These are phyloP conservation scores for Pseudomyrmex gracilis DNA, from an alignment of 1,140 invertebrate genomes.

Conservation along the genomic window DNA sequence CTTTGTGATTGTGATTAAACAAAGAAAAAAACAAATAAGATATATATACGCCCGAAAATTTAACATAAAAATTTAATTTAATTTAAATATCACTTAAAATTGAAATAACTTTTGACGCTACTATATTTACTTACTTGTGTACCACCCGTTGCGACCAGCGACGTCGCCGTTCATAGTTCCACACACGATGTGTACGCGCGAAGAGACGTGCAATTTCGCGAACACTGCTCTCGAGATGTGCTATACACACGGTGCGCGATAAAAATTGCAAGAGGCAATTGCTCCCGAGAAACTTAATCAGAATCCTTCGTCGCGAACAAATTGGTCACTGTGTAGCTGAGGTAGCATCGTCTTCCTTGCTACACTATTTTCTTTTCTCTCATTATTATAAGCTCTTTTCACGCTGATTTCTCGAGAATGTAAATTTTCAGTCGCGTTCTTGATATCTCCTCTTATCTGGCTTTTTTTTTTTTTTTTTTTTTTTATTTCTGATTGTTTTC, in stretches of 20 bases:
- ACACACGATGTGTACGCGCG: constrained; percentile 53
- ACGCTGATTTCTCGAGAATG: constrained; percentile 12
- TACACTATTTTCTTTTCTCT: constrained; percentile 47
- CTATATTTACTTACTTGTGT: constrained; percentile 62
- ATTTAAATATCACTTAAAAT: too few relatives aligned
- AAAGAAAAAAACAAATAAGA: too few relatives aligned
- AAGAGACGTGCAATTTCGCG: constrained; percentile 54
- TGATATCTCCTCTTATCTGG: neutral
- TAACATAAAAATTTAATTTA: too few relatives aligned
- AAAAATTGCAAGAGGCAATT: neutral
- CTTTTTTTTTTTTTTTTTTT: neutral
- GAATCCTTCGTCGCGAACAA: constrained; percentile 58
- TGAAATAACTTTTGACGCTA: too few relatives aligned
- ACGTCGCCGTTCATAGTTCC: constrained; percentile 67
- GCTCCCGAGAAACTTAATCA: constrained; percentile 48
- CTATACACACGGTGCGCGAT: constrained; percentile 32
- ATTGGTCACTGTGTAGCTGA: constrained; percentile 50
- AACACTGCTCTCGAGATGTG: constrained; percentile 24
- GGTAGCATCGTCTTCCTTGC: constrained; percentile 35
- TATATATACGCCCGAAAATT: too few relatives aligned
- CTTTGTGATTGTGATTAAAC: too few relatives aligned
- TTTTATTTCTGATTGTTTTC: neutral
- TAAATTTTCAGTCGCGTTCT: neutral
- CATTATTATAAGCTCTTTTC: constrained; percentile 55
- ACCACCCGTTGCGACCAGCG: constrained; percentile 62